These are phyloP conservation scores for Mionectes olivaceus DNA, from an alignment of 2,797 vertebrate genomes.

Conservation along the genomic window DNA sequence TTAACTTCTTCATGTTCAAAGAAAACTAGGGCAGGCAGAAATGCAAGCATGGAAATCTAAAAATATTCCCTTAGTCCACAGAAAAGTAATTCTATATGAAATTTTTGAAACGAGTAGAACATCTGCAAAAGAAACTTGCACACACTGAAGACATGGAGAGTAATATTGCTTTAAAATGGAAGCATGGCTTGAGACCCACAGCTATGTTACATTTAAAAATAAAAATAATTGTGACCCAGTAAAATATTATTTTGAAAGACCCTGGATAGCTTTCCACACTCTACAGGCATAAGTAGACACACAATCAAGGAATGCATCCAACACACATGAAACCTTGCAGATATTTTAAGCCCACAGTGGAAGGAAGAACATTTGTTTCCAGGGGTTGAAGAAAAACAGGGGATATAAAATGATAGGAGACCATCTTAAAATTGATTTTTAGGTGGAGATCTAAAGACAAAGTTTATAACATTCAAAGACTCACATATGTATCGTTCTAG, in stretches of 20 bases:
- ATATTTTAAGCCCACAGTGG: neutral
- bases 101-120: neutral
- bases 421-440: neutral
- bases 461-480: neutral
- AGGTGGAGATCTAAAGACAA: neutral
- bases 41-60: conserved; percentile 10
- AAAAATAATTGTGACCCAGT: neutral
- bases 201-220: neutral
- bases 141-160: neutral
- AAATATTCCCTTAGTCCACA: conserved; percentile 4
- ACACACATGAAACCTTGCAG: neutral
- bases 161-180: neutral
- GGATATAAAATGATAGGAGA: neutral
- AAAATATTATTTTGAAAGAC: neutral
- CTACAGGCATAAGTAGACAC: neutral
- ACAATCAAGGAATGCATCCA: neutral
- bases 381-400: neutral
- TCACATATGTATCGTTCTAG: neutral
- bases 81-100: neutral
- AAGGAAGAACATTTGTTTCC: neutral
- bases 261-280: neutral
- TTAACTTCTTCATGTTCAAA: conserved; percentile 41
- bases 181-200: neutral
- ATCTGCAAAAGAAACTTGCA: neutral
- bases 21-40: conserved; percentile 34